Conservation (phyloP, 2,113 vertebrate genomes). For the Etheostoma cragini region DNA sequence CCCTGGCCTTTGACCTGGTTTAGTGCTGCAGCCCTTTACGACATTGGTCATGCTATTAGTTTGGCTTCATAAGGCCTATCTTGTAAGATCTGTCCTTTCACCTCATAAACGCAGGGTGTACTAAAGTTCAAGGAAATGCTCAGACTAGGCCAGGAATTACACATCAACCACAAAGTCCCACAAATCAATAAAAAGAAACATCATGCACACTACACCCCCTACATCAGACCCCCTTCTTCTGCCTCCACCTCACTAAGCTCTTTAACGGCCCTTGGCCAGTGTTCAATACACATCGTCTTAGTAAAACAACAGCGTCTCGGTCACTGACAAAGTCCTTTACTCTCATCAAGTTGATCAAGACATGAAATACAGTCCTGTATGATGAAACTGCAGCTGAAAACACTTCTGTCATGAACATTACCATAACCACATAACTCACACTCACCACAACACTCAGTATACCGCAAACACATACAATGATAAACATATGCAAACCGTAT, state of each 20-base stretch:
- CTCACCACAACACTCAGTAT: not conserved
- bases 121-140: conserved; percentile 36
- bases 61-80: conserved; percentile 35
- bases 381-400: not conserved
- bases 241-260: conserved; percentile 6
- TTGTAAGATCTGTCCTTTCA: conserved; percentile 32
- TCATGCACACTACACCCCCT: not conserved
- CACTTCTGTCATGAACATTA: not conserved
- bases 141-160: conserved; percentile 43
- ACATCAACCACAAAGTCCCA: conserved; percentile 18
- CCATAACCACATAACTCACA: not conserved
- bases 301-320: not conserved
- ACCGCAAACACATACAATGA: not conserved
- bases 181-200: conserved; percentile 58
- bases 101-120: conserved; percentile 46
- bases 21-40: conserved; percentile 29
- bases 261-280: conserved; percentile 4
- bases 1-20: conserved; percentile 50
- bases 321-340: conserved; percentile 12
- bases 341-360: not conserved
- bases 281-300: not conserved
- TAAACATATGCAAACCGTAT: not conserved
- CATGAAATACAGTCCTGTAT: not conserved
- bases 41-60: conserved; percentile 20
- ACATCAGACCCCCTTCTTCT: conserved; percentile 20